Evolutionary conservation across 1,140 invertebrate genomes (phyloP).

Genomic region (Drosophila pachea): DNA sequence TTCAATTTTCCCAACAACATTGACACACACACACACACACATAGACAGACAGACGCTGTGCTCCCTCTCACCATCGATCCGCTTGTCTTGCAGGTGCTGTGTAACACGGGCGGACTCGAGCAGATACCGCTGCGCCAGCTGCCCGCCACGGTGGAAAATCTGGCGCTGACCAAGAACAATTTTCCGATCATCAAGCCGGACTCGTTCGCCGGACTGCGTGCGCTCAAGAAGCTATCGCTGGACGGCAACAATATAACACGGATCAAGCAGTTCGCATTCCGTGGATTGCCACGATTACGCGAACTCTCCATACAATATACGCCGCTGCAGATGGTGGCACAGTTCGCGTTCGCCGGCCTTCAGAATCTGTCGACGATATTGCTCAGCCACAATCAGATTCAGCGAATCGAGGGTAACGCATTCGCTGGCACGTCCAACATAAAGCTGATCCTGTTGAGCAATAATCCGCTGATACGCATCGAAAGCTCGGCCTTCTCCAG

Average conservation of each 20-base stretch:
- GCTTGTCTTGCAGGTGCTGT: slow-evolving; percentile 84
- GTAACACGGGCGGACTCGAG: slow-evolving; percentile 88
- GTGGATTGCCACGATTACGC: slow-evolving; percentile 85
- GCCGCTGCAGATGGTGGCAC: slow-evolving; percentile 85
- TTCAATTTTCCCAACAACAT: slow-evolving; percentile 70
- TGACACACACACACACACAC: slow-evolving; percentile 8
- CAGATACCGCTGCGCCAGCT: slow-evolving; percentile 87
- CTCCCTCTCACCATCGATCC: neutral
- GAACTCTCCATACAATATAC: slow-evolving; percentile 91
- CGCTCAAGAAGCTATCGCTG: slow-evolving; percentile 86
- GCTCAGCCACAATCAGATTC: slow-evolving; percentile 88
- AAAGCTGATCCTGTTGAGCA: slow-evolving; percentile 85
- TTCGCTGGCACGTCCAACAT: slow-evolving; percentile 91
- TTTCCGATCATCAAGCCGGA: slow-evolving; percentile 88
- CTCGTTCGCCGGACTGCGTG: slow-evolving; percentile 86
- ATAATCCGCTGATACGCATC: slow-evolving; percentile 87
- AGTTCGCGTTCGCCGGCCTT: slow-evolving; percentile 89
- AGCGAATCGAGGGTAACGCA: slow-evolving; percentile 87
- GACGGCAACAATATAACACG: slow-evolving; percentile 89
- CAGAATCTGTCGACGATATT: slow-evolving; percentile 88
- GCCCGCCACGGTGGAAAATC: slow-evolving; percentile 86
- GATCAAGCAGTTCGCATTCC: slow-evolving; percentile 90
- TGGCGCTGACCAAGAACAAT: slow-evolving; percentile 89
- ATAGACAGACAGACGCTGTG: neutral
- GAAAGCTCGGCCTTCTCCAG: slow-evolving; percentile 89